Percentiles rank a stretch among this genome's conserved stretches.
Conservation (phyloP, 2,113 vertebrate species). For the Spea bombifrons region DNA sequence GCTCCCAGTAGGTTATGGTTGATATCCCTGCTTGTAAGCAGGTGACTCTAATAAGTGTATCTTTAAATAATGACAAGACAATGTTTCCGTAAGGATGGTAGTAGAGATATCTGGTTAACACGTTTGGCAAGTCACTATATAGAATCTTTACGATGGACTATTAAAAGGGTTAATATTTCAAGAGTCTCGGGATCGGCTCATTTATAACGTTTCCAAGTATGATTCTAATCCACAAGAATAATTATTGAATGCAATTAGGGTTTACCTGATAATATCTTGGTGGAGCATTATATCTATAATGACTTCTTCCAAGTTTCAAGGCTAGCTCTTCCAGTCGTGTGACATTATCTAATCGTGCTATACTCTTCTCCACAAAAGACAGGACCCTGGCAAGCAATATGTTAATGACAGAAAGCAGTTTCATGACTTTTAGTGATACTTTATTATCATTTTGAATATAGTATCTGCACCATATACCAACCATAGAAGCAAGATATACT, state of each 20-base stretch:
- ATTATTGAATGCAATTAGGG: neutral
- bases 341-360: slow-evolving; percentile 47
- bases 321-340: slow-evolving; percentile 43
- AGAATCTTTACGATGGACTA: neutral
- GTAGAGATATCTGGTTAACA: neutral
- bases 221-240: neutral
- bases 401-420: neutral
- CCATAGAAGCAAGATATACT: too few relatives aligned
- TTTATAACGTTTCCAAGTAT: neutral
- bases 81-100: too few relatives aligned
- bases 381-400: slow-evolving; percentile 46
- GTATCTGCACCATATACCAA: too few relatives aligned
- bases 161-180: neutral
- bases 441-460: too few relatives aligned
- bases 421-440: too few relatives aligned
- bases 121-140: too few relatives aligned
- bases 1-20: too few relatives aligned
- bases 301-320: slow-evolving; percentile 49
- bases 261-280: slow-evolving; percentile 55
- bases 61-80: too few relatives aligned
- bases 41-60: too few relatives aligned
- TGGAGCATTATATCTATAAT: slow-evolving; percentile 51
- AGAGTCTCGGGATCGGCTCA: neutral
- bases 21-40: too few relatives aligned
- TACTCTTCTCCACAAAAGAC: slow-evolving; percentile 57